phyloP scores from a whole-genome alignment of 2,888 invertebrate genomes.

The Antitype chi region DNA sequence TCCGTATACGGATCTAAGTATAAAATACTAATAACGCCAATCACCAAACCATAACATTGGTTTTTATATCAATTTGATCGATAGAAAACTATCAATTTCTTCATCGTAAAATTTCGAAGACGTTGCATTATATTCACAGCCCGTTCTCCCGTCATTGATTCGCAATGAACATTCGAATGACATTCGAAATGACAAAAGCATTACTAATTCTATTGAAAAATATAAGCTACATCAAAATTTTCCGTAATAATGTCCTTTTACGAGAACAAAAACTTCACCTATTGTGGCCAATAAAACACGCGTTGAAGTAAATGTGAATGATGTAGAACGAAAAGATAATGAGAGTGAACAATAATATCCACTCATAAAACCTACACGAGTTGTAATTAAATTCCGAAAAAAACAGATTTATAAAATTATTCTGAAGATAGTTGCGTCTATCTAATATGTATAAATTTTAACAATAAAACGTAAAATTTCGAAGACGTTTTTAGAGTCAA shows the following conservation, averaged over 20 bases:
- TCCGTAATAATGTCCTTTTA: neutral
- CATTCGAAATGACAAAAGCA: neutral
- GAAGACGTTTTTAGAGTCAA: neutral
- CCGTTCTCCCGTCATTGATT: neutral
- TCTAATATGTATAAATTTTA: neutral
- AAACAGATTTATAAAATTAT: too few species aligned
- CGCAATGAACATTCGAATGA: too few species aligned
- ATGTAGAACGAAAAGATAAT: conserved; percentile 83
- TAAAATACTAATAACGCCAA: neutral
- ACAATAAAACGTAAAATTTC: neutral
- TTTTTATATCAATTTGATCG: neutral
- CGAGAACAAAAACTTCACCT: neutral
- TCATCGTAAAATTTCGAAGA: neutral
- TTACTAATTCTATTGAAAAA: neutral
- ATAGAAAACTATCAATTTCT: neutral
- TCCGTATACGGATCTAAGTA: neutral
- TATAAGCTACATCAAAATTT: neutral
- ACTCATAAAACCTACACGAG: conserved; percentile 89
- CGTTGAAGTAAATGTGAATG: conserved; percentile 84
- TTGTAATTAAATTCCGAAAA: neutral
- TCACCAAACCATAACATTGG: too few species aligned
- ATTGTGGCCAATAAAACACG: conserved; percentile 81
- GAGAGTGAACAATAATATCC: conserved; percentile 84
- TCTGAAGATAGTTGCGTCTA: too few species aligned
- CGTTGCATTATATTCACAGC: neutral